Evolutionary conservation across 2,113 vertebrate species (phyloP).

Genomic region (Corythaixoides concolor): DNA sequence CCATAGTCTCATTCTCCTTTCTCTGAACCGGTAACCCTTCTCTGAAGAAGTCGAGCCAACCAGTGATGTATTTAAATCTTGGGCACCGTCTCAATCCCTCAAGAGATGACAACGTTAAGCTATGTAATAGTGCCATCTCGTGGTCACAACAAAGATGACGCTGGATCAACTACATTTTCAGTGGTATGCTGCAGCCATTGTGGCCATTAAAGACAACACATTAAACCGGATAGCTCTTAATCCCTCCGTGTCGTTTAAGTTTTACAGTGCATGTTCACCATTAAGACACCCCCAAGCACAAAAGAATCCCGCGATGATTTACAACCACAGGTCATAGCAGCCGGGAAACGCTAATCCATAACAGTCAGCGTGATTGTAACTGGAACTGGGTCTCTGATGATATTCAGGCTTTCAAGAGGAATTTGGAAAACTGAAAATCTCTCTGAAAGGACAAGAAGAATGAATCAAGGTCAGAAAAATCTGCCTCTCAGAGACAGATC

Average conservation of each 20-base stretch:
- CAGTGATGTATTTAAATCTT: not conserved
- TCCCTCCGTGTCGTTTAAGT: not conserved
- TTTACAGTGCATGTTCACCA: not conserved
- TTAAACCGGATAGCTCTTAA: not conserved
- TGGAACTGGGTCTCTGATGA: not conserved
- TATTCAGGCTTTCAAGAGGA: not conserved
- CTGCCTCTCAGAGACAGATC: not conserved
- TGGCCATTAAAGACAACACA: not conserved
- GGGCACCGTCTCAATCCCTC: not conserved
- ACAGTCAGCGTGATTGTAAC: rapidly evolving
- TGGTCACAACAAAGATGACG: slow-evolving; percentile 3
- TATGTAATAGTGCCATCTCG: slow-evolving; percentile 71
- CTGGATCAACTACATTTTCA: not conserved
- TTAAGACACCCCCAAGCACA: not conserved
- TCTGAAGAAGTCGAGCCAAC: not conserved
- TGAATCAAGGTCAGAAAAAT: not conserved
- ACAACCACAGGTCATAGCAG: not conserved
- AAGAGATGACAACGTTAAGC: not conserved
- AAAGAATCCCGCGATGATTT: not conserved
- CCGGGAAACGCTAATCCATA: rapidly evolving
- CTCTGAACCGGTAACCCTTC: not conserved
- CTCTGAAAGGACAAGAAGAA: not conserved
- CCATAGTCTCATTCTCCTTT: not conserved
- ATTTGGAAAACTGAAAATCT: not conserved
- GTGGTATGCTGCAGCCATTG: rapidly evolving